These are phyloP conservation scores for Nemotelus pantherinus DNA, from an alignment of 2,888 invertebrate genomes.

Conservation along the genomic window DNA sequence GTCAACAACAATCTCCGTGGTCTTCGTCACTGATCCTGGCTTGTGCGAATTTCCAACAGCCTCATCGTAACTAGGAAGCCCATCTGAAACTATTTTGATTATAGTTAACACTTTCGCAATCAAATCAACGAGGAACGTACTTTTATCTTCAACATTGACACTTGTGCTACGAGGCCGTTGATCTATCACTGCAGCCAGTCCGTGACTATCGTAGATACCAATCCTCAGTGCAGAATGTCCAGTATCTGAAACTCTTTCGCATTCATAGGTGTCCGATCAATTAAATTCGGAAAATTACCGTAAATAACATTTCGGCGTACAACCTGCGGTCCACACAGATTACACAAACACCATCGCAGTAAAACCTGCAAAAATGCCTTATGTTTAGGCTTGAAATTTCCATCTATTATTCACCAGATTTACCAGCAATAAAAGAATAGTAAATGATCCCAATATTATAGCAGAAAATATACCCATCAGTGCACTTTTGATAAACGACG, in stretches of 20 bases:
- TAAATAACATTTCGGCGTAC: background rate
- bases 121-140: background rate
- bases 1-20: background rate
- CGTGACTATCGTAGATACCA: background rate
- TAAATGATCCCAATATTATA: background rate
- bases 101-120: background rate
- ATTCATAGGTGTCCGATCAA: background rate
- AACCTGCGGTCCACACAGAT: background rate
- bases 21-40: background rate
- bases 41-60: background rate
- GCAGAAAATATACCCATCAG: slow-evolving; percentile 1
- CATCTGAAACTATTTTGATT: background rate
- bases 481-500: background rate
- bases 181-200: background rate
- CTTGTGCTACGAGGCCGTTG: background rate
- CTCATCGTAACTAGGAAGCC: background rate
- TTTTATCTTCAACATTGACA: background rate
- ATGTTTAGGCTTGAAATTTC: background rate
- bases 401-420: background rate
- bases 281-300: background rate
- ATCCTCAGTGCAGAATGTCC: background rate
- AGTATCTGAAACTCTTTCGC: background rate
- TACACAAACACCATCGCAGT: background rate
- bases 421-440: background rate
- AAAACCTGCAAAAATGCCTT: background rate